Conservation (phyloP, 1,140 invertebrate genomes). For the Aphaenogaster rudis region DNA sequence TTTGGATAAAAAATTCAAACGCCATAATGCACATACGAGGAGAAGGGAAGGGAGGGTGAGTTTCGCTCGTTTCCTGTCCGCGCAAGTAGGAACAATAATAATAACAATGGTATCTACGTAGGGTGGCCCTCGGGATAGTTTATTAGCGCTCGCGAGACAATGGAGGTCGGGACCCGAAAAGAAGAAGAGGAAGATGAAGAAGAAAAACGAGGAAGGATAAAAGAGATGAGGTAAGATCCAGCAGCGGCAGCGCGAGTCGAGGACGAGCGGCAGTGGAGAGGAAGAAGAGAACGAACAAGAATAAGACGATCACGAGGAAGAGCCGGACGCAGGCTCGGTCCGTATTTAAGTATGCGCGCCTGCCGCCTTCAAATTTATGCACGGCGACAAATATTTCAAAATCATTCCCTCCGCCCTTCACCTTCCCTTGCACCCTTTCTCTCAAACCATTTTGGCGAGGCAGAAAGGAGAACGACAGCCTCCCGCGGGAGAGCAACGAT, state of each 20-base stretch:
- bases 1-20: slow-evolving; percentile 69
- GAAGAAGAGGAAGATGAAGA: slow-evolving; percentile 77
- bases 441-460: not conserved
- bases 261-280: slow-evolving; percentile 52
- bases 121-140: slow-evolving; percentile 84
- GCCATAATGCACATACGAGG: slow-evolving; percentile 80
- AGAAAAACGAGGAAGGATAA: slow-evolving; percentile 77
- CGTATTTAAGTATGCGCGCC: slow-evolving; percentile 86
- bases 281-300: slow-evolving; percentile 48
- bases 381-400: slow-evolving; percentile 86
- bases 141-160: slow-evolving; percentile 86
- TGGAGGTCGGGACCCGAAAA: slow-evolving; percentile 86
- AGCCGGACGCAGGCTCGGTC: slow-evolving; percentile 72
- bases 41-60: slow-evolving; percentile 22
- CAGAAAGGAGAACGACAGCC: slow-evolving; percentile 63
- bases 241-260: slow-evolving; percentile 74
- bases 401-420: slow-evolving; percentile 74
- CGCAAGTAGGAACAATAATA: slow-evolving; percentile 84
- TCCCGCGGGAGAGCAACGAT: slow-evolving; percentile 65
- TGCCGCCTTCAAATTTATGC: slow-evolving; percentile 85
- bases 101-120: slow-evolving; percentile 84
- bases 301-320: slow-evolving; percentile 52
- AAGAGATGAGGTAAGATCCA: slow-evolving; percentile 78
- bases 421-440: slow-evolving; percentile 26
- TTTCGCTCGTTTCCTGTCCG: slow-evolving; percentile 73